These are phyloP conservation scores for Myripristis murdjan DNA, from an alignment of 2,797 vertebrate genomes.

Conservation along the genomic window DNA sequence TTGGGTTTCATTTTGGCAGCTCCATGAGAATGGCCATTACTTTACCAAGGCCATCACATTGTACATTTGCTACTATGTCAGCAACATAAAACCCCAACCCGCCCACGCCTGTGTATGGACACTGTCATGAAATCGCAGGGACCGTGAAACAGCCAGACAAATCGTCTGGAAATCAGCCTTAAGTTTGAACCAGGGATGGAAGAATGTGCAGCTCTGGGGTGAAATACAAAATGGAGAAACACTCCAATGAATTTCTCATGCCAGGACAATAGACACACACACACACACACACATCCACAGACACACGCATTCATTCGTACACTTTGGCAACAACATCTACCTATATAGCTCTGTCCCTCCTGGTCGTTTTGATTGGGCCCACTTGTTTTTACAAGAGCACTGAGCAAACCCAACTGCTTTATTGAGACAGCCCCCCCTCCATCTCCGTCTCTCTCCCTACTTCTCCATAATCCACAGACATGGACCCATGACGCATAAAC, in stretches of 20 bases:
- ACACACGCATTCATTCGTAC: conserved; percentile 21
- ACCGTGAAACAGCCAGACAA: conserved; percentile 70
- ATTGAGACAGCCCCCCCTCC: conserved; percentile 64
- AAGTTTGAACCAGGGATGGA: conserved; percentile 37
- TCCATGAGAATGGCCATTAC: conserved; percentile 68
- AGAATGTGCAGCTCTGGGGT: conserved; percentile 37
- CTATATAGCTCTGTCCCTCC: conserved; percentile 48
- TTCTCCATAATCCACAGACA: conserved; percentile 50
- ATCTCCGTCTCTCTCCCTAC: neutral
- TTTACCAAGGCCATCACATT: conserved; percentile 74
- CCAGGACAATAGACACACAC: conserved; percentile 11
- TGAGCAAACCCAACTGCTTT: conserved; percentile 76
- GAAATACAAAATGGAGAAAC: conserved; percentile 44
- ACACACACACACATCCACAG: neutral
- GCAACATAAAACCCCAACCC: conserved; percentile 71
- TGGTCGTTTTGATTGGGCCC: conserved; percentile 64
- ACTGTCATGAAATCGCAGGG: conserved; percentile 70
- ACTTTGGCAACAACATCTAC: conserved; percentile 53
- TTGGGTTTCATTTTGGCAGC: conserved; percentile 77
- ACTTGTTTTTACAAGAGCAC: conserved; percentile 78
- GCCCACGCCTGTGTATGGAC: conserved; percentile 66
- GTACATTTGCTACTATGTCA: conserved; percentile 77
- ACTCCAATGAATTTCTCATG: conserved; percentile 19
- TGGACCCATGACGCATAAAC: conserved; percentile 87
- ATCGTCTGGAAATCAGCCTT: conserved; percentile 63